Evolutionary conservation across 2,797 vertebrate genomes (phyloP).

Genomic region (Euphonia xanthogaster): DNA sequence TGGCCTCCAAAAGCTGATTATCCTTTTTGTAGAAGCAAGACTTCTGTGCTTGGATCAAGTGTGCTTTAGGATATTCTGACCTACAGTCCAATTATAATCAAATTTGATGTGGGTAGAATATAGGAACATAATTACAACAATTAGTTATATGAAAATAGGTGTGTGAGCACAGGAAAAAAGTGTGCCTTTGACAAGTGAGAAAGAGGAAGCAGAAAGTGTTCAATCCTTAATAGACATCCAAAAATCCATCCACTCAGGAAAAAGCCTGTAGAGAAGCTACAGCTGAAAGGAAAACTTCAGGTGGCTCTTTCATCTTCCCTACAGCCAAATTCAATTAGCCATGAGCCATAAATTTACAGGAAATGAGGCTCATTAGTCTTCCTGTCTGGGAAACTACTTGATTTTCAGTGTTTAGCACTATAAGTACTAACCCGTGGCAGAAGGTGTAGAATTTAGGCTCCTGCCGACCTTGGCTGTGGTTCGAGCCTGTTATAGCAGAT

Average conservation of each 20-base stretch:
- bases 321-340: slow-evolving; percentile 11
- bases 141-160: background rate
- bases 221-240: background rate
- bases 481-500: background rate
- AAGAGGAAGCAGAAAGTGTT: background rate
- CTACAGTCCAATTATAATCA: background rate
- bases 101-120: background rate
- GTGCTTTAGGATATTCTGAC: background rate
- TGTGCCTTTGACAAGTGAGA: background rate
- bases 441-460: background rate
- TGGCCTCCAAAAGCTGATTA: background rate
- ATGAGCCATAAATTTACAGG: background rate
- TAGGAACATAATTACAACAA: background rate
- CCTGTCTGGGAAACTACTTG: background rate
- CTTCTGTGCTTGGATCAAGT: background rate
- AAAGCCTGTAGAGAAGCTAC: background rate
- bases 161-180: background rate
- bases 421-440: background rate
- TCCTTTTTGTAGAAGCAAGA: background rate
- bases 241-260: background rate
- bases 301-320: background rate
- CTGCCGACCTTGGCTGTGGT: background rate
- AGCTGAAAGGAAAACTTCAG: background rate
- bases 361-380: slow-evolving; percentile 14
- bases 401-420: background rate